Evolutionary conservation across 2,888 invertebrate species (phyloP).

Genomic region (Eupithecia subumbrata): DNA sequence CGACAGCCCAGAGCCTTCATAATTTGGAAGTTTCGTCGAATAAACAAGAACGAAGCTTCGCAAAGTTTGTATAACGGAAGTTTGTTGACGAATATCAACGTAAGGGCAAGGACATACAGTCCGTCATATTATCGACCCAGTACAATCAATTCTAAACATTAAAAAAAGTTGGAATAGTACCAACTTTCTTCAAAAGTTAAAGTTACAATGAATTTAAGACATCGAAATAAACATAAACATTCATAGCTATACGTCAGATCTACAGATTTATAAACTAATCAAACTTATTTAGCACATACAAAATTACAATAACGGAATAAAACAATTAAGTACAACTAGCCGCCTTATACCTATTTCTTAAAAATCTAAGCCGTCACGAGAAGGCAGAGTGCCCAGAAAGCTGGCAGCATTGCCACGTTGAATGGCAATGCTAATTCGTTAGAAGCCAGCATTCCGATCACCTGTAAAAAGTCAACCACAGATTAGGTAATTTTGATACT

Average conservation of each 20-base stretch:
- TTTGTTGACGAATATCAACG: background rate
- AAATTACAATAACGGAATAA: no score
- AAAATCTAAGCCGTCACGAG: no score
- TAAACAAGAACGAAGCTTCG: slow-evolving; percentile 15
- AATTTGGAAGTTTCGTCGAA: slow-evolving; percentile 30
- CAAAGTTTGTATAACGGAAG: background rate
- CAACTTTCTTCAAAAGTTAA: no score
- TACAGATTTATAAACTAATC: no score
- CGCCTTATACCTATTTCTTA: no score
- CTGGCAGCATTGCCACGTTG: no score
- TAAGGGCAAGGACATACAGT: background rate
- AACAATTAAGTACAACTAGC: no score
- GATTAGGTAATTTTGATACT: background rate
- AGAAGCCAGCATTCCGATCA: no score
- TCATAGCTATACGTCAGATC: background rate
- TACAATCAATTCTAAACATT: background rate
- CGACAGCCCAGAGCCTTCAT: slow-evolving; percentile 20
- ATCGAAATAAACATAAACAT: background rate
- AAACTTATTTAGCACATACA: no score
- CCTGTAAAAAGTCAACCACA: no score
- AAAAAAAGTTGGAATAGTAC: background rate
- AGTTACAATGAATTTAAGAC: background rate
- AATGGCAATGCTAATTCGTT: no score
- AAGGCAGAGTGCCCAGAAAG: no score
- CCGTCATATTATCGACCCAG: background rate